phyloP scores from a whole-genome alignment of 2,888 invertebrate genomes.

The Aricia artaxerxes region DNA sequence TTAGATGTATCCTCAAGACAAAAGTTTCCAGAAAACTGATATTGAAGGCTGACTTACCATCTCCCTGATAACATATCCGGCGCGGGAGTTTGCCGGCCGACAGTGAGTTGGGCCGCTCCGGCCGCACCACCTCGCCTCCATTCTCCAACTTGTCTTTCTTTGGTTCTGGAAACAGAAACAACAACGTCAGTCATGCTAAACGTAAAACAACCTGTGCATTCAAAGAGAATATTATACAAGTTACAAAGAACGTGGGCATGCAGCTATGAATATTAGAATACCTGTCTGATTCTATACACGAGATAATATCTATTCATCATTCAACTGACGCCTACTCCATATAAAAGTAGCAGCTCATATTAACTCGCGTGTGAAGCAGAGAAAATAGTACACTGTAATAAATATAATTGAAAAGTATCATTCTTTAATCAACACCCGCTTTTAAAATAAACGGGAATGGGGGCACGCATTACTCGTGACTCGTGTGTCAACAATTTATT shows the following conservation, averaged over 20 bases:
- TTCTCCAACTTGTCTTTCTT: constrained; percentile 95
- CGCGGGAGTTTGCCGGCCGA: constrained; percentile 88
- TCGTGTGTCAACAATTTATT: constrained; percentile 16
- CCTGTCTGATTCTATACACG: background rate
- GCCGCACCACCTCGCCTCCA: constrained; percentile 80
- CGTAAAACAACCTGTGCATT: background rate
- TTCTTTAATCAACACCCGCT: constrained; percentile 10
- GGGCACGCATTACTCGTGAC: constrained; percentile 3
- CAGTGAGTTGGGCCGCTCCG: constrained; percentile 90
- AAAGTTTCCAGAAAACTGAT: background rate
- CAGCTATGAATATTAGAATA: background rate
- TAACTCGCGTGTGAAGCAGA: background rate
- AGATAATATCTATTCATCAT: constrained; percentile 5
- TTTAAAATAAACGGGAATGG: constrained; percentile 12
- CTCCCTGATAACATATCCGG: constrained; percentile 90
- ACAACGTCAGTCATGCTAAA: constrained; percentile 32
- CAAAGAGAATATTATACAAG: background rate
- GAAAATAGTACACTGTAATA: background rate
- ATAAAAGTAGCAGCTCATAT: background rate
- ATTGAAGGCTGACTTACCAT: constrained; percentile 73
- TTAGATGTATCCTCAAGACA: background rate
- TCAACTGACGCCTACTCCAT: background rate
- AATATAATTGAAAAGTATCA: constrained; percentile 6
- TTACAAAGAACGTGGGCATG: background rate
- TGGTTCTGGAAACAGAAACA: constrained; percentile 86